Percentiles rank a stretch among this genome's conserved stretches.
phyloP scores from a whole-genome alignment of 2,888 invertebrate species.

The Belgica antarctica region DNA sequence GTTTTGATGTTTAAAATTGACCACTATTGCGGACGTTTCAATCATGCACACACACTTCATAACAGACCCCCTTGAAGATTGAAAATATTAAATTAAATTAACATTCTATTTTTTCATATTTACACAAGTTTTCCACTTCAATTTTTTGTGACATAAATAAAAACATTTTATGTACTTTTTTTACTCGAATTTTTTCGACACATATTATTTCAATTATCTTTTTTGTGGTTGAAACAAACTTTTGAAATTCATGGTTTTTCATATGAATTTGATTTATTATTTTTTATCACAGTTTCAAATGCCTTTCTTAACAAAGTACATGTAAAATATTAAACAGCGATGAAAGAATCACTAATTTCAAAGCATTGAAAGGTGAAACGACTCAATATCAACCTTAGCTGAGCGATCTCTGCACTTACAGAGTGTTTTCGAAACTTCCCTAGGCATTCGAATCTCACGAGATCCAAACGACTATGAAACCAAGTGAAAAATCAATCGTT shows the following conservation, averaged over 20 bases:
- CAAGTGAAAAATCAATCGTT: neutral
- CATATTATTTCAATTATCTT: neutral
- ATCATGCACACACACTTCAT: too few species aligned
- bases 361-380: neutral
- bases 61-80: too few species aligned
- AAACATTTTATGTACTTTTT: neutral
- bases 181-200: neutral
- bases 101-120: neutral
- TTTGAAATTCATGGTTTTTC: neutral
- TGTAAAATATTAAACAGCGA: neutral
- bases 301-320: conserved; percentile 26
- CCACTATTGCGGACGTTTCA: too few species aligned
- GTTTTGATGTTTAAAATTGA: too few species aligned
- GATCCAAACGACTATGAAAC: too few species aligned
- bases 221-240: neutral
- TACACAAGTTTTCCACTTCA: neutral
- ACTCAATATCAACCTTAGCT: neutral
- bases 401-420: too few species aligned
- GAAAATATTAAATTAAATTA: too few species aligned
- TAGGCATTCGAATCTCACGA: too few species aligned
- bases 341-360: neutral
- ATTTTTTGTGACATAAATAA: neutral
- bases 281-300: conserved; percentile 42
- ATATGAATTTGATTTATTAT: conserved; percentile 11
- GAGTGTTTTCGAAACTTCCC: too few species aligned